Base-by-base conservation (phyloP, 2,888 invertebrate species). In the Chelonus formosanus region DNA sequence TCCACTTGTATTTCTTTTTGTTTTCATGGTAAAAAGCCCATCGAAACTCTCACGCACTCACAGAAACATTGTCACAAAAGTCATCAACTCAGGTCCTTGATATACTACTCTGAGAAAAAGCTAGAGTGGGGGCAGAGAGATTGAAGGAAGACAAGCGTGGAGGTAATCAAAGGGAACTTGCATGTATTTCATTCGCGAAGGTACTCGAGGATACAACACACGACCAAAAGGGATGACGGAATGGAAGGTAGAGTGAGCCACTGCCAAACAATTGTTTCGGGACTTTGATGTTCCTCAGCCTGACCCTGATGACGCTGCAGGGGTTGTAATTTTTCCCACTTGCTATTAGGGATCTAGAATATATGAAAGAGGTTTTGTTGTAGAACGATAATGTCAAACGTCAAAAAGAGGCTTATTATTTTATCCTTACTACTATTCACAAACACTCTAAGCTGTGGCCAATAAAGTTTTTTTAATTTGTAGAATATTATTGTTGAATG, bases 251-350 rank as follows among this genome's bases (percentile, higher is more conserved):
- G 52, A 52, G 52, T 34, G 64, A 67, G 70, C 74, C 76, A 76
- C 74, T 74, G 74, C 70, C 73, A 78, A 79, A 78, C 78, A 79
- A 79, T 79, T 77, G 77, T 79, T 79, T 80, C 76, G 77, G 76
- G 73, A 70, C 80, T 79, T 79, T 79, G 79, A 79, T 78, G 79
- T 79, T 75, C 63, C 58, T 44, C 58, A 53, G n/a, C 47, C 43
- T 56, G 60, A 59, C 54, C 63, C 50, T 65, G 60, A 61, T 55
- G 60, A 66, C 52, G 61, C 66, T 55, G 35, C 61, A 20, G 60
- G 52, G 60, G 55, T 47, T 47, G 55, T 48, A 47, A 43, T 45
- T 43, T 50, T 40, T 54, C 44, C 44, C 61, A 56, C 5, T 5
- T 10, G 20, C 5, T 36, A 40, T 36, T 10, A 36, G 7, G 4